These are phyloP conservation scores for Synanthedon vespiformis DNA, from an alignment of 2,888 invertebrate genomes.

Conservation along the genomic window DNA sequence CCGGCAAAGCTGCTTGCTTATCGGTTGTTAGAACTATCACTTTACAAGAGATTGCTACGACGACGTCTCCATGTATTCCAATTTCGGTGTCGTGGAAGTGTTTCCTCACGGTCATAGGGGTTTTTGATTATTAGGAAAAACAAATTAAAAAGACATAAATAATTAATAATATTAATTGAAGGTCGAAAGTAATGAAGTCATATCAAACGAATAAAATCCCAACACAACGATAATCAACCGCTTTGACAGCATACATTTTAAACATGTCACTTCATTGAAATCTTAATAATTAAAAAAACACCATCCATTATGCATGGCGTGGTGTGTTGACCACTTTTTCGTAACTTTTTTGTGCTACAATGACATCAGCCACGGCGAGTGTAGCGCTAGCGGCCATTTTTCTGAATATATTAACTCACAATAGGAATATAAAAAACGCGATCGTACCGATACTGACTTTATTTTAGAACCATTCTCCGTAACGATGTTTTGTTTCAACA, in stretches of 20 bases:
- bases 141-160: no score
- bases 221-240: neutral
- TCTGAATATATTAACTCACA: slow-evolving; percentile 1
- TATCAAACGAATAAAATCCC: no score
- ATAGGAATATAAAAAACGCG: neutral
- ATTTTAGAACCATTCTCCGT: neutral
- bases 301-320: neutral
- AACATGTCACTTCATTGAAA: neutral
- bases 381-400: neutral
- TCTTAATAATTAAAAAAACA: neutral
- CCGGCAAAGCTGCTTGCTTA: no score
- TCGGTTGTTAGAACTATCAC: no score
- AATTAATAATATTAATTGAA: no score
- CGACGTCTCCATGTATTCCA: no score
- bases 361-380: slow-evolving; percentile 1
- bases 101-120: no score
- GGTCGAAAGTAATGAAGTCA: no score
- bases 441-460: neutral
- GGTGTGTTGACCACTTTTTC: neutral
- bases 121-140: no score
- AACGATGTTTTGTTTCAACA: no score
- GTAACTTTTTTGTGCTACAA: neutral
- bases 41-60: no score
- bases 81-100: no score
- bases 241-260: neutral